Percentiles rank a stretch among this genome's conserved stretches.
Conservation (phyloP, 37 sponge, comb jelly and placozoan species). For the Halichondria panicea region DNA sequence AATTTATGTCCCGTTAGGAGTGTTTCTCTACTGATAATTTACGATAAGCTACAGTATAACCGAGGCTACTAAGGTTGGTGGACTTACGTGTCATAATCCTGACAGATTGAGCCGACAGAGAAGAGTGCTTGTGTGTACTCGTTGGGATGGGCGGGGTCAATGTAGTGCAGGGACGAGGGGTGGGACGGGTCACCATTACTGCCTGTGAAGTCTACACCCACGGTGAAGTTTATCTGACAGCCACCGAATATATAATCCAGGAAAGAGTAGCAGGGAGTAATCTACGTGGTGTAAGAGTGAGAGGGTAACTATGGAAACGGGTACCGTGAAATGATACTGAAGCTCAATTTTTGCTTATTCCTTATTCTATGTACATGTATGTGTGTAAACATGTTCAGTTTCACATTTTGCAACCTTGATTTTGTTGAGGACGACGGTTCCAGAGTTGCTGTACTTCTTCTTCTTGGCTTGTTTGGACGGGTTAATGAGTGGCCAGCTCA, state of each 20-base stretch:
- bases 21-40: not conserved
- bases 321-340: not conserved
- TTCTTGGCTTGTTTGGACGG: conserved; percentile 55
- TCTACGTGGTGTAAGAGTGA: conserved; percentile 15
- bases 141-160: conserved; percentile 62
- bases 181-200: conserved; percentile 76
- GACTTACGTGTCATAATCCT: conserved; percentile 92
- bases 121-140: conserved; percentile 77
- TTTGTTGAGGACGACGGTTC: conserved; percentile 41
- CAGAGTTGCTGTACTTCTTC: conserved; percentile 81
- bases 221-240: conserved; percentile 86
- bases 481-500: conserved; percentile 64
- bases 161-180: conserved; percentile 83
- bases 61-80: not conserved
- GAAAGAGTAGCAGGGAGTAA: conserved; percentile 67
- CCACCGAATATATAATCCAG: conserved; percentile 90
- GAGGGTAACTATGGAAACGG: too few relatives aligned
- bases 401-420: conserved; percentile 37
- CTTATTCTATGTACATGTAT: not conserved
- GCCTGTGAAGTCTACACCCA: conserved; percentile 91
- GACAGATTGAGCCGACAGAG: conserved; percentile 80
- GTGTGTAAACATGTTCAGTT: not conserved
- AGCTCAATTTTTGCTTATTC: not conserved
- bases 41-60: not conserved
- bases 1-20: too few relatives aligned